Evolutionary conservation across 2,888 invertebrate species (phyloP).

Genomic region (Leptura quadrifasciata): DNA sequence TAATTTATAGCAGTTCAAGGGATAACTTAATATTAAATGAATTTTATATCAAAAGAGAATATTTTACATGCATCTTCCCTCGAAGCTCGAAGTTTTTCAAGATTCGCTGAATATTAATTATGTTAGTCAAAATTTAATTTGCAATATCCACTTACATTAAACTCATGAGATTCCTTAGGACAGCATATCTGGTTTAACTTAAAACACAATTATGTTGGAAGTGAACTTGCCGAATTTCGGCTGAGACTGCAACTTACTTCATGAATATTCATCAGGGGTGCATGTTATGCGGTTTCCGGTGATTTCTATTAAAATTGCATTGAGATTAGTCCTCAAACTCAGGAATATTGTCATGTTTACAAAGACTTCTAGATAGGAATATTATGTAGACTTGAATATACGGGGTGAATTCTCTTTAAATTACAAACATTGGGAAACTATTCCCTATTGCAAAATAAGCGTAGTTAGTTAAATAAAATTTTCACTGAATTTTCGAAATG

Average conservation of each 20-base stretch:
- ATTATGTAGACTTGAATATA: background rate
- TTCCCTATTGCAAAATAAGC: too few relatives aligned
- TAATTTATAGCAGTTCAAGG: too few relatives aligned
- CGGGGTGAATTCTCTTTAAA: too few relatives aligned
- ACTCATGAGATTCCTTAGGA: constrained; percentile 21
- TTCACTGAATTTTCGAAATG: too few relatives aligned
- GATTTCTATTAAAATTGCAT: constrained; percentile 59
- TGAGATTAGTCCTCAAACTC: constrained; percentile 50
- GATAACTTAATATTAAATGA: too few relatives aligned
- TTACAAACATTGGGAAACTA: too few relatives aligned
- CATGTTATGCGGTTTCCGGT: constrained; percentile 57
- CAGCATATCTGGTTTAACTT: constrained; percentile 44
- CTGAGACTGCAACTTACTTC: constrained; percentile 48
- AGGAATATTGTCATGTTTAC: constrained; percentile 55
- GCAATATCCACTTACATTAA: constrained; percentile 18
- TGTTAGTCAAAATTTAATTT: constrained; percentile 11
- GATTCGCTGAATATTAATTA: constrained; percentile 22
- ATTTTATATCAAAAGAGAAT: too few relatives aligned
- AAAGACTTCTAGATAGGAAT: constrained; percentile 4
- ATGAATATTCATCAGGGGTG: constrained; percentile 58
- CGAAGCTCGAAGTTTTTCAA: background rate
- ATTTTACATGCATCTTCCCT: background rate
- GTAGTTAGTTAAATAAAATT: too few relatives aligned
- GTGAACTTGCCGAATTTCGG: constrained; percentile 55
- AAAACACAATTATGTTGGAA: constrained; percentile 55